Percentiles rank a stretch among this genome's conserved stretches.
These are phyloP conservation scores for Enteromius afrohamiltoni DNA, from an alignment of 2,797 vertebrate genomes.

Conservation along the genomic window DNA sequence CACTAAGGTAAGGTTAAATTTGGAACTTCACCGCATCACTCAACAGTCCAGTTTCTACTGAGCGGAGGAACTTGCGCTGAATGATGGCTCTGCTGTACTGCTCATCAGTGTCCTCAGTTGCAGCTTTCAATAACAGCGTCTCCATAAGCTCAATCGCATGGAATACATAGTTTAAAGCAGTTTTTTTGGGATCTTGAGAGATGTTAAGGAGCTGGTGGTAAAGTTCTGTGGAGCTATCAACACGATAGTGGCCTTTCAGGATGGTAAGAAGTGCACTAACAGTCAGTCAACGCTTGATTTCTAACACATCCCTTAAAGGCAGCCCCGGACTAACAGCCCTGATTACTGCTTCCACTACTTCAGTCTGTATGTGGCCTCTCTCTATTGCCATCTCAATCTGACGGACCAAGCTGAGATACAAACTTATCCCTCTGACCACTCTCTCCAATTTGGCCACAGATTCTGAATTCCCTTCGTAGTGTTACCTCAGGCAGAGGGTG, in stretches of 20 bases:
- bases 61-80: conserved; percentile 48
- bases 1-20: conserved; percentile 16
- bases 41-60: conserved; percentile 41
- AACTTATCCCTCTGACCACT: conserved; percentile 33
- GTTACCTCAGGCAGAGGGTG: not conserved
- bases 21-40: conserved; percentile 35
- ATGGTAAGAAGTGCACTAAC: conserved; percentile 9
- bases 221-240: conserved; percentile 39
- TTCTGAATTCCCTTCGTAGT: not conserved
- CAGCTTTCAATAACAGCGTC: conserved; percentile 24
- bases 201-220: conserved; percentile 44
- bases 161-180: conserved; percentile 38
- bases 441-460: conserved; percentile 13
- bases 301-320: conserved; percentile 33
- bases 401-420: conserved; percentile 1
- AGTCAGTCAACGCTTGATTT: conserved; percentile 22
- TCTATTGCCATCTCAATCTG: conserved; percentile 27
- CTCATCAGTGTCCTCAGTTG: conserved; percentile 47
- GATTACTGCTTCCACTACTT: conserved; percentile 21
- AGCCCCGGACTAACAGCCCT: conserved; percentile 24
- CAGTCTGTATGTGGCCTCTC: conserved; percentile 5
- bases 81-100: conserved; percentile 43
- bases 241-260: conserved; percentile 26
- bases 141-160: conserved; percentile 24
- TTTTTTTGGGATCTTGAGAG: conserved; percentile 20